phyloP scores from a whole-genome alignment of 2,888 invertebrate genomes.

The Lathronympha strigana region DNA sequence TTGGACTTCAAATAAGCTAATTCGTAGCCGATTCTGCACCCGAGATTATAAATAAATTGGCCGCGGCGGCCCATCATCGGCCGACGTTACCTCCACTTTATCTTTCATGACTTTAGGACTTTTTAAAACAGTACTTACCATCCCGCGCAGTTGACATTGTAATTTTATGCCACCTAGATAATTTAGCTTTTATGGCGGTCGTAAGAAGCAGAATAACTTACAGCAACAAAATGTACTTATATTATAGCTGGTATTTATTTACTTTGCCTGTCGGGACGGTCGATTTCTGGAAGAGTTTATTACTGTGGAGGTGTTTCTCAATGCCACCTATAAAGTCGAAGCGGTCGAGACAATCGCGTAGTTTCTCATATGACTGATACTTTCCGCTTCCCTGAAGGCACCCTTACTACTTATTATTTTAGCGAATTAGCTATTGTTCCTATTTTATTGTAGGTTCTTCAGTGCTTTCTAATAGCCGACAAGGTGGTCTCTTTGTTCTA shows the following conservation, averaged over 20 bases:
- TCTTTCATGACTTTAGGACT: slow-evolving; percentile 77
- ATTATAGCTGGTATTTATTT: slow-evolving; percentile 33
- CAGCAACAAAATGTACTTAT: slow-evolving; percentile 39
- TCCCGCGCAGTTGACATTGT: slow-evolving; percentile 66
- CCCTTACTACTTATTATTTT: slow-evolving; percentile 58
- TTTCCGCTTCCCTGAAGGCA: slow-evolving; percentile 57
- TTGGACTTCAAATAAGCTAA: slow-evolving; percentile 84
- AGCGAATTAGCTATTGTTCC: slow-evolving; percentile 69
- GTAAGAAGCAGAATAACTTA: slow-evolving; percentile 44
- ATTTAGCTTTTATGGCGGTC: slow-evolving; percentile 66
- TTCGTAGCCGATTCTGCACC: slow-evolving; percentile 81
- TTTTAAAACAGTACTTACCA: slow-evolving; percentile 67
- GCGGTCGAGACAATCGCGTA: slow-evolving; percentile 36
- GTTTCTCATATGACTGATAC: slow-evolving; percentile 38
- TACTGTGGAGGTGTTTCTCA: slow-evolving; percentile 25
- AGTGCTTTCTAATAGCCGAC: slow-evolving; percentile 49
- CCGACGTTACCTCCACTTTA: slow-evolving; percentile 68
- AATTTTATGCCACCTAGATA: slow-evolving; percentile 73
- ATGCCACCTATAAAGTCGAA: slow-evolving; percentile 26
- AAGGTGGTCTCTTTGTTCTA: slow-evolving; percentile 34
- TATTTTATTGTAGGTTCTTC: slow-evolving; percentile 57
- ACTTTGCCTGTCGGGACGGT: slow-evolving; percentile 21
- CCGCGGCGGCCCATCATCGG: slow-evolving; percentile 70
- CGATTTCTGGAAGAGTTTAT: slow-evolving; percentile 23
- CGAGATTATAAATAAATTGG: slow-evolving; percentile 83